Evolutionary conservation across 2,888 invertebrate species (phyloP).

Genomic region (Adelphocoris suturalis): DNA sequence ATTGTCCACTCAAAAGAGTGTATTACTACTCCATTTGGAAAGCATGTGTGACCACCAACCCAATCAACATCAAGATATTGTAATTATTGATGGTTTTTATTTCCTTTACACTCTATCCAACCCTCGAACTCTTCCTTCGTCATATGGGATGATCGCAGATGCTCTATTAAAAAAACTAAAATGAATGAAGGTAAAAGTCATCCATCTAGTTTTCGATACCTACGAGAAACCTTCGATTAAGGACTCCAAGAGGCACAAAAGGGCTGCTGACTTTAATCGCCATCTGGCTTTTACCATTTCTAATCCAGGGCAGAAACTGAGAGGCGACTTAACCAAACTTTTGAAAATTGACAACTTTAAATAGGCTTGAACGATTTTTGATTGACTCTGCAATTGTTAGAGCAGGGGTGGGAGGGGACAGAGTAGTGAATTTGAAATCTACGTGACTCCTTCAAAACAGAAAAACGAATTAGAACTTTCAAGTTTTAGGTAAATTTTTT

Average conservation of each 20-base stretch:
- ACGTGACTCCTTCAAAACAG: too few species aligned
- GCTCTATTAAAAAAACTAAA: slow-evolving; percentile 76
- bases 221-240: slow-evolving; percentile 77
- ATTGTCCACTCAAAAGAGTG: slow-evolving; percentile 49
- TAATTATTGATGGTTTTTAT: slow-evolving; percentile 77
- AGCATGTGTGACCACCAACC: slow-evolving; percentile 47
- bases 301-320: slow-evolving; percentile 76
- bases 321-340: slow-evolving; percentile 75
- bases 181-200: slow-evolving; percentile 74
- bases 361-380: too few species aligned
- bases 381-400: too few species aligned
- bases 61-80: slow-evolving; percentile 75
- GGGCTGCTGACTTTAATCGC: slow-evolving; percentile 75
- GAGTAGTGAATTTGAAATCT: too few species aligned
- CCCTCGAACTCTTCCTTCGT: slow-evolving; percentile 77
- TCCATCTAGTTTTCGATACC: slow-evolving; percentile 76
- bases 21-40: slow-evolving; percentile 3
- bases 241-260: slow-evolving; percentile 76
- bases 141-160: slow-evolving; percentile 77
- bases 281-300: slow-evolving; percentile 75
- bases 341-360: slow-evolving; percentile 76
- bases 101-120: slow-evolving; percentile 76
- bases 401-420: too few species aligned
- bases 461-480: too few species aligned
- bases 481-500: too few species aligned